Base-by-base conservation (phyloP, 2,888 invertebrate species). In the Meganola albula region DNA sequence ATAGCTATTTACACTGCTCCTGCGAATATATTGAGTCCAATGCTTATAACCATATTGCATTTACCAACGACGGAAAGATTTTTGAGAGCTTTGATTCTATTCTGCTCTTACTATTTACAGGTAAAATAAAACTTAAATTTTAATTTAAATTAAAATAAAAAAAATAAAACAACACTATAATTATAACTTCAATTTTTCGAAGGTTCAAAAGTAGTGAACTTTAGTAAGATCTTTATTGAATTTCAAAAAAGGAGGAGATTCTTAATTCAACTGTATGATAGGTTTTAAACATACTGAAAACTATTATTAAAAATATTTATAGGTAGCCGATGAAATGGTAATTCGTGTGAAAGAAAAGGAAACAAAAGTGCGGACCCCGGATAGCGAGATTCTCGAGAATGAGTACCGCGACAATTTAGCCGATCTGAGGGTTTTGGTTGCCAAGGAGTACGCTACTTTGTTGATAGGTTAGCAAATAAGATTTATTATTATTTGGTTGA, bases 21-120 rank as follows among this genome's bases (percentile, higher is more conserved):
- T 11, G 62, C 86, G 24, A 72, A 67, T 41, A 71, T 85, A 58
- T 63, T 89, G 51, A 87, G 87, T 34, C 63, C 80, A 7, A 80
- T 88, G 58, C 87, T 90, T 52, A 87, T 91, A 42, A 79, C 82
- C 40, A 87, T 88, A 54, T 82, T 90, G 44, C 82, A 90, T 58
- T 73, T 83, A 62, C 77, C 86, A 29, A 77, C 87, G 16, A 85
- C 88, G 25, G 90, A 91, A 63, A 76, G 87, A 52, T 90, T 90
- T 63, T 68, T 91, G 40, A 77, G 90, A 43, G 86, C 89, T 10
- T 71, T 90, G 33, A 87, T 90, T 31, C 61, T 91, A 25, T 91
- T 89, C 57, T 88, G 89, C 49, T 89, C 89, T 58, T 89, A 88
- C 63, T 90, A 87, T 63, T 70, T 89, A 44, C 88, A 89, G 74